Evolutionary conservation across 2,888 invertebrate genomes (phyloP), one percentile per base, ranked within the genome.

Genomic region (Dusona sp.): DNA sequence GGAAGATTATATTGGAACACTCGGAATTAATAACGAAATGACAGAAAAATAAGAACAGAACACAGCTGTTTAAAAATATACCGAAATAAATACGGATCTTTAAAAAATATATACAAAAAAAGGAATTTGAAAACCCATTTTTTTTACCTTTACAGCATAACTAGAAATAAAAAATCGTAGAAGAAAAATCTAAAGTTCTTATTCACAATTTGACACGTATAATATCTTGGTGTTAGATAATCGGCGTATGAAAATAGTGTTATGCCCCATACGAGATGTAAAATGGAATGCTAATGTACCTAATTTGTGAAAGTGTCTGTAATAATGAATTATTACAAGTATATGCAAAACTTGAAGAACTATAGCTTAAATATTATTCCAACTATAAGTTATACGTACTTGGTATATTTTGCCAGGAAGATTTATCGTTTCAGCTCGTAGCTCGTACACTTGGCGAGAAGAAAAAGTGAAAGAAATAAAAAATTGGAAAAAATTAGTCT

Each of bases 401-500:
- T 25, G 65, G 29, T 61, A 38, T 70, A 42, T 79, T 79, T 85
- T 54, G 33, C 72, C 70, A 45, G 48, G 9, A 72, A 79, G 79
- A 83, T 83, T 85, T 77, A 85, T 83, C 45, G 42, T 38, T n/a
- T 61, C 48, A 19, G 29, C 74, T 70, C 64, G 74, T 79, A 54
- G 22, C 75, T 70, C 75, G 51, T 65, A 33, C 48, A 72, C 73
- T 68, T 70, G 64, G 54, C 36, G 45, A 72, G 29, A 22, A 45
- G 7, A 19, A 22, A 57, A 42, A 75, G 4, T 16, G 16, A n/a
- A 68, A 68, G 8, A 2, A 38, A 36, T n/a, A 45, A 19, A 51
- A 79, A 70, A 29, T 22, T 3, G 22, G 22, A 67, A 78, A 78
- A 85, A 85, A 85, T 82, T 73, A 79, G 79, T 74, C 78, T 68